phyloP scores from a whole-genome alignment of 2,888 invertebrate genomes.

The Blera fallax region DNA sequence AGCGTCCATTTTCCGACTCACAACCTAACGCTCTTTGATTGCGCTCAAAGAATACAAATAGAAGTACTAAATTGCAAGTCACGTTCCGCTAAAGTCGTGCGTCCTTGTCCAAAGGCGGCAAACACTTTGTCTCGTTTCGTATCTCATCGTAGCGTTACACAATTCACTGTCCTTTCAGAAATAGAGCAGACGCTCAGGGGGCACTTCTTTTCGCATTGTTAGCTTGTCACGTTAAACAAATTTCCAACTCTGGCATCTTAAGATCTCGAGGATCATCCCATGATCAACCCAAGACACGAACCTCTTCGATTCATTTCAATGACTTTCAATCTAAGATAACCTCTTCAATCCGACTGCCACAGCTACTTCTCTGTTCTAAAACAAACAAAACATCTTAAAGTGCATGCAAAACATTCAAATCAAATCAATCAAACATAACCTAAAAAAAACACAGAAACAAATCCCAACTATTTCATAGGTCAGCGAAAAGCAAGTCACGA shows the following conservation, averaged over 20 bases:
- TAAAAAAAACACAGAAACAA: background rate
- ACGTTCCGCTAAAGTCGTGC: no score
- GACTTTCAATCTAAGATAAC: background rate
- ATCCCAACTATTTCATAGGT: conserved; percentile 2
- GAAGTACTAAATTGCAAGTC: no score
- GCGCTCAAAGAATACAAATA: no score
- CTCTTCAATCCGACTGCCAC: background rate
- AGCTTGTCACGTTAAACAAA: conserved; percentile 7
- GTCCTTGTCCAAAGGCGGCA: no score
- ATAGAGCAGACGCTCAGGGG: no score
- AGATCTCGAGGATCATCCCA: background rate
- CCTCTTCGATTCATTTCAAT: background rate
- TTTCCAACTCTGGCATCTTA: background rate
- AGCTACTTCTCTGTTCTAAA: background rate
- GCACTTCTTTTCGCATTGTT: no score
- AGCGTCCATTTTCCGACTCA: no score
- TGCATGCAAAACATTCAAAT: conserved; percentile 46
- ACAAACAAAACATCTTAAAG: conserved; percentile 6
- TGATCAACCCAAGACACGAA: background rate
- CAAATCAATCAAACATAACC: conserved; percentile 44
- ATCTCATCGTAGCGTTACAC: no score
- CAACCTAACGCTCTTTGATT: no score
- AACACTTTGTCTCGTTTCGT: no score
- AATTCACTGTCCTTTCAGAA: no score
- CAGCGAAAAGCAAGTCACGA: conserved; percentile 49